Evolutionary conservation across 2,888 invertebrate species (phyloP).

Genomic region (Microctonus hyperodae): DNA sequence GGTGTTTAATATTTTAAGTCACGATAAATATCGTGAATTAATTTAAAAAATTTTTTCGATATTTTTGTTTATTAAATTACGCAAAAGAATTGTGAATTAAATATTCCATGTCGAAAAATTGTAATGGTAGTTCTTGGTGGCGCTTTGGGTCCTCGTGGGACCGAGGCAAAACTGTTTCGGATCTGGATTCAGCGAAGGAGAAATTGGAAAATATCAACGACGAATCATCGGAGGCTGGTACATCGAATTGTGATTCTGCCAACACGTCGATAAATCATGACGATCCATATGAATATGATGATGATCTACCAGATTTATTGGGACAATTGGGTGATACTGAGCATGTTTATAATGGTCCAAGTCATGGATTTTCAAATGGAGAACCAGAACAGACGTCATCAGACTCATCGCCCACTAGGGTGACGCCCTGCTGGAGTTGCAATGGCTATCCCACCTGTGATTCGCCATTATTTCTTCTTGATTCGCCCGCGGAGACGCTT

Average conservation of each 20-base stretch:
- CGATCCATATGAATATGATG: conserved; percentile 65
- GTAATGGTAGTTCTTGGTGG: conserved; percentile 19
- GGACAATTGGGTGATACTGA: neutral
- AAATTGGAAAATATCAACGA: neutral
- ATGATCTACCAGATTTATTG: conserved; percentile 56
- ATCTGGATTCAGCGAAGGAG: conserved; percentile 26
- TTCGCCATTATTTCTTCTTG: conserved; percentile 57
- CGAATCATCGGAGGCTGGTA: conserved; percentile 20
- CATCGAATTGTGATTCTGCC: conserved; percentile 31
- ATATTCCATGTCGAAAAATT: conserved; percentile 4
- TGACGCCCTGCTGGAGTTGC: conserved; percentile 53
- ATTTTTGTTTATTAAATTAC: no score
- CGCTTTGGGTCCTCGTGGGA: conserved; percentile 24
- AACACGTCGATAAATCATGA: conserved; percentile 50
- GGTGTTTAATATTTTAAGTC: no score
- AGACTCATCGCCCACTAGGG: conserved; percentile 41
- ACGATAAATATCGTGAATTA: no score
- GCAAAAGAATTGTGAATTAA: neutral
- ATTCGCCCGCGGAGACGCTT: conserved; percentile 52
- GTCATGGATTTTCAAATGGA: conserved; percentile 29
- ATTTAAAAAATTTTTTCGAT: no score
- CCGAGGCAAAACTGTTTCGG: conserved; percentile 15
- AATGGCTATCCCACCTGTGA: conserved; percentile 42
- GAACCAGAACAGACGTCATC: conserved; percentile 37
- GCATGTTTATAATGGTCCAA: conserved; percentile 32